These are phyloP conservation scores for Cyclargus thomasi DNA, from an alignment of 1,140 invertebrate genomes.

Conservation along the genomic window DNA sequence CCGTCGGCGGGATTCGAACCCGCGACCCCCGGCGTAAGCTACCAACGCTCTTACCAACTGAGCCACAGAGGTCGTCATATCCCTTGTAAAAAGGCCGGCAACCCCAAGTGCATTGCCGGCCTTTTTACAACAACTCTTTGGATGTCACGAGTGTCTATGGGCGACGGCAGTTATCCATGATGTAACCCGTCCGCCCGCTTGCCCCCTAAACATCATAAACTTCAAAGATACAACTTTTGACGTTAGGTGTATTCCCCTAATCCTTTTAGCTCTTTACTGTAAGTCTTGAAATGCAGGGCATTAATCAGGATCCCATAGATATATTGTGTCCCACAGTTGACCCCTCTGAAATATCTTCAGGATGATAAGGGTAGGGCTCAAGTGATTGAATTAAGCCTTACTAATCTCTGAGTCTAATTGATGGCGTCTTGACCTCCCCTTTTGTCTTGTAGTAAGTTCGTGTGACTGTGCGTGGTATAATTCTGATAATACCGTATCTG, in stretches of 20 bases:
- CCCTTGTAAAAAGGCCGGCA: too few relatives aligned
- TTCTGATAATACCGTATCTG: background rate
- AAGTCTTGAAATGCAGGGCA: background rate
- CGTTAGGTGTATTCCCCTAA: background rate
- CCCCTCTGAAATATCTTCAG: constrained; percentile 2
- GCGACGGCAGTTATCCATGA: too few relatives aligned
- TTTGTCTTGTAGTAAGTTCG: background rate
- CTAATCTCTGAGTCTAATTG: constrained; percentile 3
- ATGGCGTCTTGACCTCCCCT: background rate
- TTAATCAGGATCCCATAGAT: constrained; percentile 1
- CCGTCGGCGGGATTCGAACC: too few relatives aligned
- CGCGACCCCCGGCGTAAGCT: too few relatives aligned
- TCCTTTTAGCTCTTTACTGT: background rate
- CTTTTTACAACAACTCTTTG: too few relatives aligned
- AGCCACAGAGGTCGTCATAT: too few relatives aligned
- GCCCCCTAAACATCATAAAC: too few relatives aligned
- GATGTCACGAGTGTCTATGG: too few relatives aligned
- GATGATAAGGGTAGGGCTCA: background rate
- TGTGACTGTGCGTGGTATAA: background rate
- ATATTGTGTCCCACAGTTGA: background rate
- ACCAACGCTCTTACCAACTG: too few relatives aligned
- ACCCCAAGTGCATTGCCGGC: too few relatives aligned
- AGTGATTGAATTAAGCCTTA: constrained; percentile 3
- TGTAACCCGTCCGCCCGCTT: too few relatives aligned
- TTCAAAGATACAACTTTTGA: too few relatives aligned